Evolutionary conservation across 2,797 vertebrate genomes (phyloP), one percentile per base, ranked within the genome.

Genomic region (Lacerta viridis): DNA sequence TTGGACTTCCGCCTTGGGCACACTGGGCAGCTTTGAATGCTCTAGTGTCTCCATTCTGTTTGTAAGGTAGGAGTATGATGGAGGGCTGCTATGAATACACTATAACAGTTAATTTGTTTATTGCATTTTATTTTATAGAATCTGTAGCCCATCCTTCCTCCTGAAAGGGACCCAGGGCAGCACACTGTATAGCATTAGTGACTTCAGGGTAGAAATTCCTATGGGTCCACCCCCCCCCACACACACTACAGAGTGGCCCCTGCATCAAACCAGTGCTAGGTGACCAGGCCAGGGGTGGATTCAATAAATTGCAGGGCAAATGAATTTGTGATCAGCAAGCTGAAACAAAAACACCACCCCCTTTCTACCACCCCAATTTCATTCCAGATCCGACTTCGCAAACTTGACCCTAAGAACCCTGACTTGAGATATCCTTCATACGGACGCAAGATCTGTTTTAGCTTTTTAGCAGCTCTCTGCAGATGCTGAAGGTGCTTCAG

Each of bases 51-150:
- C 68, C 39, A 20, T 55, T 80, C 5, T 3, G 29, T 27, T 50
- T 5, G 3, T 50, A 88, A 50, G 1, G n/a, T n/a, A 36, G 36
- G 68, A 10, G 71, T 33, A 18, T 71, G 33, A 80, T 36, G 55
- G 17, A 72, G 68, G 33, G 50, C 17, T 74, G 86, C 46, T 82
- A 66, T 87, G 72, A 87, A 66, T 74, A 46, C 11, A 76, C 25
- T 23, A 8, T 5, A 33, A 33, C 13, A 13, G 36, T 18, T 74
- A 66, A 55, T 55, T 66, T 66, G 64, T 66, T 20, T 20, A 55
- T 55, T 15, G 50, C 50, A 15, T 55, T 55, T 55, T 55, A 55
- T 55, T 55, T 55, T 55, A 55, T 55, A 15, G 50, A 55, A 55
- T 55, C 11, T 55, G 13, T 55, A 55, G 50, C 50, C 50, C 50